These are phyloP conservation scores for Papilio helenus DNA, from an alignment of 1,140 invertebrate species.

Conservation along the genomic window DNA sequence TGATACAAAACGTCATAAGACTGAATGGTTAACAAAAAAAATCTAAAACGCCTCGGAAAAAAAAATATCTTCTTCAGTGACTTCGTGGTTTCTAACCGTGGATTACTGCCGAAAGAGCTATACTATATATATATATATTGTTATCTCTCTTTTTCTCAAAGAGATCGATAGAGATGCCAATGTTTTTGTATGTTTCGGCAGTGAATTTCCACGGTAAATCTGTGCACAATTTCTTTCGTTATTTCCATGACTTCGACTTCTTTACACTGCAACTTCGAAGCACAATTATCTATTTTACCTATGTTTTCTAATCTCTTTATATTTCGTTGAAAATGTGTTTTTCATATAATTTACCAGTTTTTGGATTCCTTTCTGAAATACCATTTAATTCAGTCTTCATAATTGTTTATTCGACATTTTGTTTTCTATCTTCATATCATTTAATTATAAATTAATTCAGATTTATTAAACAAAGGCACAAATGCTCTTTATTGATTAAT, in stretches of 20 bases:
- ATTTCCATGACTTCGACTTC: background rate
- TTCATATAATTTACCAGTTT: background rate
- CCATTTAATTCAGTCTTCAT: background rate
- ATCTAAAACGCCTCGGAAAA: slow-evolving; percentile 53
- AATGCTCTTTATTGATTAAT: background rate
- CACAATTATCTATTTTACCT: background rate
- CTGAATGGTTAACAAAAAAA: slow-evolving; percentile 74
- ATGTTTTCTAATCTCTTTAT: background rate
- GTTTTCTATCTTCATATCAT: too few species aligned
- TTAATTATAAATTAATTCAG: too few species aligned
- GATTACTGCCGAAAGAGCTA: background rate
- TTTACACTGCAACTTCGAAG: background rate
- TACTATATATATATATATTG: background rate
- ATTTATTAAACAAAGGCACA: slow-evolving; percentile 16
- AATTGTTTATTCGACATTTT: background rate
- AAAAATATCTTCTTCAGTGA: slow-evolving; percentile 49
- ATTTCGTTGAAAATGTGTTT: background rate
- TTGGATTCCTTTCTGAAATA: background rate
- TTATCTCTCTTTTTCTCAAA: background rate
- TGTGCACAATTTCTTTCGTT: slow-evolving; percentile 12
- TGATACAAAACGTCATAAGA: slow-evolving; percentile 75
- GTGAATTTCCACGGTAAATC: background rate
- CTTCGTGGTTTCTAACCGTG: slow-evolving; percentile 35
- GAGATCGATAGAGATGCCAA: background rate
- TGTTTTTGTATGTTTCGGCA: background rate